phyloP scores from a whole-genome alignment of 2,888 invertebrate genomes.

The Agrochola circellaris region DNA sequence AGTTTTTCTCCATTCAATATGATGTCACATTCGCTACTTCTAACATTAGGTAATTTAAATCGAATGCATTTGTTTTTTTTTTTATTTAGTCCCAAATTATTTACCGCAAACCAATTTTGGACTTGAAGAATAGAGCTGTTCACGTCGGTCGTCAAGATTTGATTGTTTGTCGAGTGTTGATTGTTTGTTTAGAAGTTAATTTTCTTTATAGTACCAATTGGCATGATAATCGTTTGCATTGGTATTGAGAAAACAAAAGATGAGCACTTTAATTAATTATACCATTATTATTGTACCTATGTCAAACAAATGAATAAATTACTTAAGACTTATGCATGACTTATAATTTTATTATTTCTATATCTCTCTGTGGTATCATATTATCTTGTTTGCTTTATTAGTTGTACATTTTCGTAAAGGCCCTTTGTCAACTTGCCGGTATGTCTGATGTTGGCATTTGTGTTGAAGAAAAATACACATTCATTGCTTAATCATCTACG shows the following conservation, averaged over 20 bases:
- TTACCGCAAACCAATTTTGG: no score
- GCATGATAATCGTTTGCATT: conserved; percentile 37
- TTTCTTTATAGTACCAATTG: conserved; percentile 57
- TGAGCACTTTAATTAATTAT: conserved; percentile 1
- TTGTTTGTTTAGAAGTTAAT: conserved; percentile 59
- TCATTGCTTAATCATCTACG: conserved; percentile 26
- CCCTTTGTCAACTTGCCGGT: conserved; percentile 17
- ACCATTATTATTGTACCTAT: no score
- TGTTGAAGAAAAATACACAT: conserved; percentile 22
- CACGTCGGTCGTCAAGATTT: no score
- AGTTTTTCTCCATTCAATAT: no score
- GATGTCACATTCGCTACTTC: no score
- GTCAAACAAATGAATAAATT: no score
- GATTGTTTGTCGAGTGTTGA: conserved; percentile 51
- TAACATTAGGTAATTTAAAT: no score
- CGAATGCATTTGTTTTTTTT: no score
- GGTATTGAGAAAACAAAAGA: conserved; percentile 49
- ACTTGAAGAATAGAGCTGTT: no score
- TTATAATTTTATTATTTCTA: conserved; percentile 36
- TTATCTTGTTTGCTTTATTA: conserved; percentile 31
- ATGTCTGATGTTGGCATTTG: conserved; percentile 17
- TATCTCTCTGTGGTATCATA: conserved; percentile 29
- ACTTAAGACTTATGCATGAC: no score
- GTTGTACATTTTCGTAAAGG: conserved; percentile 39
- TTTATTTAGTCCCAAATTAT: no score